A percentile compares a stretch with the other conserved stretches of the same genome.
phyloP scores from a whole-genome alignment of 2,113 vertebrate genomes.

The Dasypus novemcinctus region DNA sequence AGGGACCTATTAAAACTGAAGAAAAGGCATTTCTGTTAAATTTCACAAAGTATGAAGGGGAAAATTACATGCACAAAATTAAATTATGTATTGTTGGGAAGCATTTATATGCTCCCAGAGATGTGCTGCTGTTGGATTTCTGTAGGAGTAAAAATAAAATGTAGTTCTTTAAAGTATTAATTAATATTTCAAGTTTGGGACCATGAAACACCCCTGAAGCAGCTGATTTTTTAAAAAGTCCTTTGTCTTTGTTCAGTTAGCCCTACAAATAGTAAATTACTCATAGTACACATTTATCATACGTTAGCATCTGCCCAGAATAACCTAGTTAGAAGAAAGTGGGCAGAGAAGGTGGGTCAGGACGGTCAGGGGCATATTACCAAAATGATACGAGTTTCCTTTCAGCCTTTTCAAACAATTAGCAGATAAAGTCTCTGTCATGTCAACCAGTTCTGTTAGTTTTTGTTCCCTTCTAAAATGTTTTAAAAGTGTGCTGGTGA shows the following conservation, averaged over 20 bases:
- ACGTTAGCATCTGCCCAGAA: slow-evolving; percentile 51
- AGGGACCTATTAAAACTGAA: neutral
- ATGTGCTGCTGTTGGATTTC: neutral
- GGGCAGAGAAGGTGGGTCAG: slow-evolving; percentile 48
- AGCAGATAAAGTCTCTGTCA: neutral
- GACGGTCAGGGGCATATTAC: neutral
- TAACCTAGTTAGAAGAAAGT: slow-evolving; percentile 43
- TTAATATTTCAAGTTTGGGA: slow-evolving; percentile 64
- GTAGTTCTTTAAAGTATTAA: slow-evolving; percentile 47
- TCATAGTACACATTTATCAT: slow-evolving; percentile 64
- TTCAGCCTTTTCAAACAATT: neutral
- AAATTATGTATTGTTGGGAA: neutral
- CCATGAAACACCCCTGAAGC: slow-evolving; percentile 19
- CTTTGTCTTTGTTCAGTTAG: slow-evolving; percentile 61
- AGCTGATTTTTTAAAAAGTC: slow-evolving; percentile 21
- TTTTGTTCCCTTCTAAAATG: neutral
- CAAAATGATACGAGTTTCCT: neutral
- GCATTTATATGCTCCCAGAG: neutral
- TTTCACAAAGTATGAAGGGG: neutral
- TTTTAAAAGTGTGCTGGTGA: neutral
- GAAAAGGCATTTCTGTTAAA: neutral
- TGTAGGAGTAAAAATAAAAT: slow-evolving; percentile 42
- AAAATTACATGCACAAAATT: neutral
- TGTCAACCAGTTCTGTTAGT: neutral
- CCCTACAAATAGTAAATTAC: slow-evolving; percentile 67